These are phyloP conservation scores for Crenichthys baileyi DNA, from an alignment of 2,797 vertebrate species.

Conservation along the genomic window DNA sequence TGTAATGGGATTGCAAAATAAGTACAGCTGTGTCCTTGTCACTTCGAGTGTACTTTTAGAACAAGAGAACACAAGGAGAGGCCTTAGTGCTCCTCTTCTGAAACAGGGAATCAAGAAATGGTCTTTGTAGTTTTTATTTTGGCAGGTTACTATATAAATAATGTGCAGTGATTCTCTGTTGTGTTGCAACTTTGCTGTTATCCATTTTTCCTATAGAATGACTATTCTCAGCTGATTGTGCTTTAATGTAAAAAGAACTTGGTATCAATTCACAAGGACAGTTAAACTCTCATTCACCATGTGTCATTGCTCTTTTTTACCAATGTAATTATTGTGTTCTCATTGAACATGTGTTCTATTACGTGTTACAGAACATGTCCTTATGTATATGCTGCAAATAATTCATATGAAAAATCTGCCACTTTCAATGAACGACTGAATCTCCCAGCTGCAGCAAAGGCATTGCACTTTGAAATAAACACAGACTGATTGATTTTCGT, in stretches of 20 bases:
- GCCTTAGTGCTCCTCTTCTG: background rate
- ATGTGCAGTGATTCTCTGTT: background rate
- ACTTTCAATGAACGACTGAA: background rate
- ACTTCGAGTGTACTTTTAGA: background rate
- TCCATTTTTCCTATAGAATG: background rate
- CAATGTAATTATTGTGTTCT: background rate
- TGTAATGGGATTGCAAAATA: background rate
- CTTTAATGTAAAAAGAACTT: background rate
- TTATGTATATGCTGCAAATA: background rate
- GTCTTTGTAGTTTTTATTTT: background rate
- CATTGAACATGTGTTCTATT: background rate
- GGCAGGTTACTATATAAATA: background rate
- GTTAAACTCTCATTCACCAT: background rate
- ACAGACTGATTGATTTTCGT: background rate
- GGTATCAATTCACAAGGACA: background rate
- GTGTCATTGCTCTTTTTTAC: background rate
- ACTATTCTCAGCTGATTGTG: background rate
- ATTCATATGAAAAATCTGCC: background rate
- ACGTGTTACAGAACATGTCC: background rate
- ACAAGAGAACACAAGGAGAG: background rate
- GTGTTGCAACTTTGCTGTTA: background rate
- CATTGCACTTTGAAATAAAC: background rate
- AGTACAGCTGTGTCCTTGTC: constrained; percentile 1
- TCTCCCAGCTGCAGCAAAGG: constrained; percentile 5
- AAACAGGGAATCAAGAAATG: background rate